Evolutionary conservation across 1,140 invertebrate species (phyloP), one percentile per base, ranked within the genome.

Genomic region (Heliconius eleuchia): DNA sequence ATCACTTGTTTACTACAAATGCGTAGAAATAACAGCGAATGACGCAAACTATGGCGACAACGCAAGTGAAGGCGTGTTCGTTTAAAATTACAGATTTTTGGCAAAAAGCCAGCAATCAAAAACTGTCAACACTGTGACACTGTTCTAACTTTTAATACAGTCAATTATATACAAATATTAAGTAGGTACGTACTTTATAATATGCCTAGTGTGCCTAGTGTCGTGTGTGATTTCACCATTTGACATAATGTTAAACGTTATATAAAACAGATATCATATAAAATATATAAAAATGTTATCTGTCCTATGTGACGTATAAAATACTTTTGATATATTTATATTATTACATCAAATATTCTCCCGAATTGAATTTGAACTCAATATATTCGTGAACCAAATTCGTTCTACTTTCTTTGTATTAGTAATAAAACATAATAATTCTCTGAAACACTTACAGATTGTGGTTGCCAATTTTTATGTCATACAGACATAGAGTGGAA

Each of bases 11-110:
- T 80, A 80, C 79, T 80, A 80, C 77, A 34, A 23, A 74, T 37
- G 23, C 79, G 75, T 80, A 77, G 74, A 80, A 80, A 77, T 77
- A 80, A 77, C 55, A 66, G 37, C 19, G 37, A 76, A 74, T 77
- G 79, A 80, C 79, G 79, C 77, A 73, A 77, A 76, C 70, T n/a
- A 27, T 75, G 73, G 74, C 74, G 79, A 80, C 79, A 74, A 74
- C 55, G n/a, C 70, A 72, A 76, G 30, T 39, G 75, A 80, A 76
- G 79, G 79, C 71, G 79, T 80, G 79, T 75, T 30, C n/a, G 75
- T 50, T 66, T 71, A 19, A 39, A 57, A 77, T 57, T 42, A 13
- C 23, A 66, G 30, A 74, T 46, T 74, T 77, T 80, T 80, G 79
- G 79, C 79, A 77, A 39, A 16, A 42, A 60, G 55, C 79, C 75